Evolutionary conservation across 2,797 vertebrate genomes (phyloP), one percentile per base, ranked within the genome.

Genomic region (Hippocampus kuda): DNA sequence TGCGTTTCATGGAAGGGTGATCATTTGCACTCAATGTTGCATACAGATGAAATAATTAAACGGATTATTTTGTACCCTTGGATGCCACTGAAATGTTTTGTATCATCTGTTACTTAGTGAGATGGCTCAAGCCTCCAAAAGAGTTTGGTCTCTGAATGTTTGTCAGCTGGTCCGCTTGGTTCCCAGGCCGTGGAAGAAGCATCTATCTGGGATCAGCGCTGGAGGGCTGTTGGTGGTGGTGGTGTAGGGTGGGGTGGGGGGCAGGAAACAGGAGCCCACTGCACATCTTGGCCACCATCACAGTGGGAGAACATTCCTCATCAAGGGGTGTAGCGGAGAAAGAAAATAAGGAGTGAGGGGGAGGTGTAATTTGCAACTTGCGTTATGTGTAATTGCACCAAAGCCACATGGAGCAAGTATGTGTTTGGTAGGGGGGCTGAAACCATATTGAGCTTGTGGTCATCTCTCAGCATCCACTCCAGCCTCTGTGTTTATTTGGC

Each of bases 251-350:
- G 83, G 83, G 83, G 78, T 83, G 79, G 76, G 75, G 49, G 84
- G 79, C 88, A 88, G 89, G 89, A 90, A 89, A 84, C 83, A 74
- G 81, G 76, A 86, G 83, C 82, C 77, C 24, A 68, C 79, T 77
- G 75, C 76, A 80, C 86, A 86, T 85, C 86, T 88, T 70, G 70
- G 71, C 76, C 80, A 75, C 85, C 74, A 80, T 86, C 88, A 7
- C 87, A 87, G 89, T 72, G 5, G 89, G 89, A 87, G 83, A 81
- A 87, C 88, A 90, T 91, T 91, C 90, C 86, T 83, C 76, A 72
- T 80, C 20, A 75, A 81, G 83, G 82, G 83, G 80, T 79, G 84
- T 73, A 75, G 81, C 72, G 68, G 71, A 71, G 71, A 69, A 67
- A 61, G 38, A 65, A 72, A 65, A 66, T 72, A 63, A 66, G 34